Base-by-base conservation (phyloP, 2,797 vertebrate species). In the Chelmon rostratus region DNA sequence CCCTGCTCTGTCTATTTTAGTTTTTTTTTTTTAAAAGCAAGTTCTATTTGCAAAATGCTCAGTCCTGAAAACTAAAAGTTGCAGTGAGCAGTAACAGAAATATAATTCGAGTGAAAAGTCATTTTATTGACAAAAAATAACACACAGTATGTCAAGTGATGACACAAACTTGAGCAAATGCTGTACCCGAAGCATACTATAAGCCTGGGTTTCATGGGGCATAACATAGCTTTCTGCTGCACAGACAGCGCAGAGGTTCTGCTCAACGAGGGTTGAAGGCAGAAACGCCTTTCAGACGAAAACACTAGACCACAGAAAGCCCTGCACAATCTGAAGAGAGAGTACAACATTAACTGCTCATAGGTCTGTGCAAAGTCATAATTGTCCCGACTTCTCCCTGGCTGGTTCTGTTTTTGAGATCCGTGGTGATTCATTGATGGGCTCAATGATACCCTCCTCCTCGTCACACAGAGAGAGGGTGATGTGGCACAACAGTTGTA, bases 231-330 rank as follows among this genome's bases (percentile, higher is more conserved):
- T 19, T 47, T 4, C 44, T 52, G n/a, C 13, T 68, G 5, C 38
- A 5, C 33, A 40, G 33, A n/a, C 5, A 35, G 13, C 15, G 8
- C 50, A 1, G 16, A 50, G 6, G 23, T 61, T 73, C 19, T 76
- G 42, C 28, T 47, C 49, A 50, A 5, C 1, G 11, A 11, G 25
- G 21, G 21, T 68, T 35, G 11, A 11, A 53, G 9, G 35, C 33
- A 67, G 49, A 67, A 40, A 66, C 16, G 13, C 31, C 13, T 66
- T 15, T 66, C 46, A 33, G 33, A 66, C 18, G 64, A 37, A 18
- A 31, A 38, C 59, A 25, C 38, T 10, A 12, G 15, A 33, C 46
- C 19, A 33, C 6, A 50, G 58, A 42, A 47, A 67, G 21, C 28
- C 18, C 13, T 54, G 1, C 16, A 21, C 25, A 21, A 33, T 57